Evolutionary conservation across 2,797 vertebrate genomes (phyloP).

Genomic region (Falco peregrinus): DNA sequence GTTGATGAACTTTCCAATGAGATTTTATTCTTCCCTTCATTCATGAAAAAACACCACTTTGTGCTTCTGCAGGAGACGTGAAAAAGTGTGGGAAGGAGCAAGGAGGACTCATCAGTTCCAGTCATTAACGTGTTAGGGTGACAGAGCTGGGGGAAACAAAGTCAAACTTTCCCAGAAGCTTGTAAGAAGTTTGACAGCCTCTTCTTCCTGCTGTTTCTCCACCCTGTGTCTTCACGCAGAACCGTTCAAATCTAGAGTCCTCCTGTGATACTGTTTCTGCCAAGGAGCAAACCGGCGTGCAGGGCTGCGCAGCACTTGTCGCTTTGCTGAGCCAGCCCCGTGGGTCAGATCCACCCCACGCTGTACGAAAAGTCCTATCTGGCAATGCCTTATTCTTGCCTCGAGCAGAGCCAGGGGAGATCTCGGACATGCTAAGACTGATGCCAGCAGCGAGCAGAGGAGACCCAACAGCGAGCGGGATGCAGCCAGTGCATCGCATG

Average conservation of each 20-base stretch:
- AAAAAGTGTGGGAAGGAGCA: slow-evolving; percentile 27
- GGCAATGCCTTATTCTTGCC: background rate
- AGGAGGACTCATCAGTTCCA: background rate
- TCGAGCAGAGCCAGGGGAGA: accelerated
- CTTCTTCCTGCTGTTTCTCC: background rate
- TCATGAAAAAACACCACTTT: slow-evolving; percentile 37
- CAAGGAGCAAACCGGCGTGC: accelerated
- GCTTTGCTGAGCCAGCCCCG: background rate
- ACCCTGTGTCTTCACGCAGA: accelerated
- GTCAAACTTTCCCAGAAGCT: background rate
- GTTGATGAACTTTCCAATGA: slow-evolving; percentile 78
- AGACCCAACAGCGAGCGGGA: accelerated
- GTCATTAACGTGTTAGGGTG: background rate
- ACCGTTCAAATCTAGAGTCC: background rate
- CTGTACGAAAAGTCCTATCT: background rate
- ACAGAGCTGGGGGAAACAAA: background rate
- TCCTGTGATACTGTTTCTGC: background rate
- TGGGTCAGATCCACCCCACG: accelerated
- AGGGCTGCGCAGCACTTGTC: background rate
- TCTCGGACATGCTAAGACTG: accelerated
- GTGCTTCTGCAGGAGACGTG: slow-evolving; percentile 23
- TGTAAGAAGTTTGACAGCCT: background rate
- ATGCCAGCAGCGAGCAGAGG: accelerated
- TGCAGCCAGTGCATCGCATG: accelerated
- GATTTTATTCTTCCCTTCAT: slow-evolving; percentile 56